Evolutionary conservation across 2,113 vertebrate genomes (phyloP), one percentile per base, ranked within the genome.

Genomic region (Nymphicus hollandicus): DNA sequence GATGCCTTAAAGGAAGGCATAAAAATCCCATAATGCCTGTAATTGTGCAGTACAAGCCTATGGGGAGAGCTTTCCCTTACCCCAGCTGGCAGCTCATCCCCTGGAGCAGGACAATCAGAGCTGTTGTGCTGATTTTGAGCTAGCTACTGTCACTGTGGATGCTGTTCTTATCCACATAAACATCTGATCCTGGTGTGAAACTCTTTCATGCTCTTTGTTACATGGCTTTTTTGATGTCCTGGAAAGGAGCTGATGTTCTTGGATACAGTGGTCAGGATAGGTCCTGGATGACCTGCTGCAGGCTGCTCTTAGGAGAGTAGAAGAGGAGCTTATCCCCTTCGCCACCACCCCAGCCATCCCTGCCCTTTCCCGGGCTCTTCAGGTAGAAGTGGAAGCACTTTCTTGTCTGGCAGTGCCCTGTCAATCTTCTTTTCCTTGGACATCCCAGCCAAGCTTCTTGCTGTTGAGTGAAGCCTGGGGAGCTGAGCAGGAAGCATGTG

Each of bases 1-100:
- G 95, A 93, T 96, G 91, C 68, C 94, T 93, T 85, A 44, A 91
- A 95, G 85, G 88, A 96, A 95, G 73, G 77, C 91, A 95, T 97
- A 92, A 96, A 96, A 89, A 72, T 65, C 86, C 85, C 93, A 82
- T 93, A 76, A 96, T 90, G 86, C 46, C 52, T 72, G n/a, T 95
- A 97, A 95, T 4, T 90, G 90, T 91, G 89, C 76, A 91, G 2
- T 74, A 58, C 47, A 84, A 29, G 64, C 63, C 93, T 82, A 22
- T 44, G 60, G 88, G 93, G 74, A 72, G 39, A 88, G 79, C 86
- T 94, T 96, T 63, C 49, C 39, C 60, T 84, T 83, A 88, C 87
- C 95, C 93, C 84, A 91, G 90, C 94, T 91, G 79, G 88, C 88
- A 77, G 68, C 93, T 93, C 35, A 16, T 52, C 33, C 56, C 84